A percentile compares a stretch with the other conserved stretches of the same genome.
Conservation (phyloP, 2,888 invertebrate species). For the Spodoptera picta region DNA sequence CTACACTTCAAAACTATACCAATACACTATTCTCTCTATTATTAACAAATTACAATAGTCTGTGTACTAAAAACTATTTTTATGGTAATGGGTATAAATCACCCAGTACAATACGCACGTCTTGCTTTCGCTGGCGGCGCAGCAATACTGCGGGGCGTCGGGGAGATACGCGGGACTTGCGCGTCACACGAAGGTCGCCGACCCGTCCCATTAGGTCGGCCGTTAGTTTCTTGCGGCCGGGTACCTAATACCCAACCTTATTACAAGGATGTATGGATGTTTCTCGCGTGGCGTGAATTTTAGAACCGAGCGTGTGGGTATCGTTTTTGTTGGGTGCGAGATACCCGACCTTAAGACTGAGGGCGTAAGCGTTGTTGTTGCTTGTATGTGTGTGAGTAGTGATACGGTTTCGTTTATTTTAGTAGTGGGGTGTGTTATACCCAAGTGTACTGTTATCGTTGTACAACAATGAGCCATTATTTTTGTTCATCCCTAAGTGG, state of each 20-base stretch:
- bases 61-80: too few species aligned
- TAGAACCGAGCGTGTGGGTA: not conserved
- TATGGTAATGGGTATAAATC: constrained; percentile 8
- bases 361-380: constrained; percentile 3
- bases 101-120: constrained; percentile 32
- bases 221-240: constrained; percentile 11
- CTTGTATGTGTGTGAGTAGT: not conserved
- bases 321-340: constrained; percentile 5
- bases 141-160: constrained; percentile 22
- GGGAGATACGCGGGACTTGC: constrained; percentile 7
- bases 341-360: constrained; percentile 18
- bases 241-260: constrained; percentile 21
- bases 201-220: constrained; percentile 8
- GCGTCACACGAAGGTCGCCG: constrained; percentile 22
- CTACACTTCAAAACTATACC: too few species aligned
- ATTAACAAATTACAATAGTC: too few species aligned
- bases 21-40: too few species aligned
- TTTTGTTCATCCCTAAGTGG: too few species aligned
- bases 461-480: too few species aligned
- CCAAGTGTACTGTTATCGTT: constrained; percentile 1
- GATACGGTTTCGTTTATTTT: not conserved
- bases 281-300: not conserved
- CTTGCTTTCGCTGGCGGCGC: constrained; percentile 32
- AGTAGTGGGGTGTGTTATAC: constrained; percentile 8
- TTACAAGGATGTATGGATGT: not conserved